Conservation (phyloP, 2,797 vertebrate genomes). For the Malurus leucopterus region DNA sequence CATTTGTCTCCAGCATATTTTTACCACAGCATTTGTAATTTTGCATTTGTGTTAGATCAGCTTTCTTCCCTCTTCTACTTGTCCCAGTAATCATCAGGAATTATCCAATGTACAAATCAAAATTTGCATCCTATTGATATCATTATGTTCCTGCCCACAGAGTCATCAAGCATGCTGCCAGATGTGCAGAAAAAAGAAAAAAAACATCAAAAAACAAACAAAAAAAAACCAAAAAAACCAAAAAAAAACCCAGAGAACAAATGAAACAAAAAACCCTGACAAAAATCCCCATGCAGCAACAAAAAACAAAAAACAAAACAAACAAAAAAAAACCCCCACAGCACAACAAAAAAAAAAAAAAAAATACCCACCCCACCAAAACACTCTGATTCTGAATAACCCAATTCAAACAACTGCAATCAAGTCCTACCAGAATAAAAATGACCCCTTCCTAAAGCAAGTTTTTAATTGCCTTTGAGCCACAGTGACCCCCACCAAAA, state of each 20-base stretch:
- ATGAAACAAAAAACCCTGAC: no score
- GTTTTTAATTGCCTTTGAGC: neutral
- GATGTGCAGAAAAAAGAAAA: fast-evolving
- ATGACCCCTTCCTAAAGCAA: neutral
- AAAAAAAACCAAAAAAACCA: no score
- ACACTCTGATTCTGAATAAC: neutral
- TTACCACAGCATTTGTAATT: neutral
- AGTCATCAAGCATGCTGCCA: neutral
- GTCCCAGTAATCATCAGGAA: neutral
- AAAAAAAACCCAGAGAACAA: no score
- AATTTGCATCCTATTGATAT: neutral
- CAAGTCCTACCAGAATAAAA: neutral
- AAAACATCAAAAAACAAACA: no score
- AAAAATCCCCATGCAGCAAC: no score
- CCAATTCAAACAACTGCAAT: neutral
- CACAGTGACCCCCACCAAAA: neutral
- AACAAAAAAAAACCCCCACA: no score
- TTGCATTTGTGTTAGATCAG: neutral
- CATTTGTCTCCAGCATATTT: neutral
- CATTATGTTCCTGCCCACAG: neutral
- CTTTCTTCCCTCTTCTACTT: neutral
- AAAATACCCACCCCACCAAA: neutral
- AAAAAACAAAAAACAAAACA: no score
- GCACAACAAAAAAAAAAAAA: no score
- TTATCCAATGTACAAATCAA: neutral